Conservation (phyloP, 2,888 invertebrate genomes). For the Andrena trimmerana region DNA sequence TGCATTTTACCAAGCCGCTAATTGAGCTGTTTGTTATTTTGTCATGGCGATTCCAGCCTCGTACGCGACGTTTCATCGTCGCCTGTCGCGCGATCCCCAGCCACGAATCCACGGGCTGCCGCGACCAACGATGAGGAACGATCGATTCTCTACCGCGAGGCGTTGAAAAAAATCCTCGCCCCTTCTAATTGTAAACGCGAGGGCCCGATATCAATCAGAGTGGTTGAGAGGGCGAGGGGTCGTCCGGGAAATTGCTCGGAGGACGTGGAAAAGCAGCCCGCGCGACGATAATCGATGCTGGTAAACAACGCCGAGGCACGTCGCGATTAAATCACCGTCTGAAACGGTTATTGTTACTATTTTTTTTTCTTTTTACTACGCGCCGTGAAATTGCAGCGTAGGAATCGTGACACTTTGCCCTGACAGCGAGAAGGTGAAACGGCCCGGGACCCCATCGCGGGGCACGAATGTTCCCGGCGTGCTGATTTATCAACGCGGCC, state of each 20-base stretch:
- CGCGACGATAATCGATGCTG: background rate
- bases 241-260: background rate
- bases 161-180: conserved; percentile 32
- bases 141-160: background rate
- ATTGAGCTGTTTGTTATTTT: conserved; percentile 79
- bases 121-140: conserved; percentile 14
- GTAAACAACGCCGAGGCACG: background rate
- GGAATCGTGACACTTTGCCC: conserved; percentile 53
- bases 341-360: conserved; percentile 2
- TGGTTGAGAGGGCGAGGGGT: background rate
- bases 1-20: conserved; percentile 77
- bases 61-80: conserved; percentile 64
- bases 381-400: conserved; percentile 29
- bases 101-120: conserved; percentile 30
- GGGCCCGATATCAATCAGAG: background rate
- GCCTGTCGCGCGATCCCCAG: conserved; percentile 59
- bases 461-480: conserved; percentile 43
- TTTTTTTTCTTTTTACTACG: conserved; percentile 15
- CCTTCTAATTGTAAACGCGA: conserved; percentile 3
- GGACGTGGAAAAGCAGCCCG: background rate
- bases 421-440: conserved; percentile 44
- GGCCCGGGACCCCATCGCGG: conserved; percentile 28
- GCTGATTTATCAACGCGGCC: conserved; percentile 58
- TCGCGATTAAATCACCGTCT: conserved; percentile 14
- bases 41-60: conserved; percentile 60